phyloP scores from a whole-genome alignment of 2,797 vertebrate species.

The Cyclura pinguis region DNA sequence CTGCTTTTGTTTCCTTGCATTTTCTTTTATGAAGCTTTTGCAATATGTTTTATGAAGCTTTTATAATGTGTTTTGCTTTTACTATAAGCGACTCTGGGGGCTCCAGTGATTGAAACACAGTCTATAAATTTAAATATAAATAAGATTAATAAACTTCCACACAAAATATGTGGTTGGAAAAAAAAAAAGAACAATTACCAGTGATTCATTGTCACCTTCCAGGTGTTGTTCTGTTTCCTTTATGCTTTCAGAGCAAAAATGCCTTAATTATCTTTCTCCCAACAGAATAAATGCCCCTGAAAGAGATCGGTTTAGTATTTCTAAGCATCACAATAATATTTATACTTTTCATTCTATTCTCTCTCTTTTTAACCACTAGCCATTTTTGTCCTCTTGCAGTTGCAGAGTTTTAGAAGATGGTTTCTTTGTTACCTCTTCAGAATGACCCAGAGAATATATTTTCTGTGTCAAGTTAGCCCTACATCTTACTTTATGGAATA shows the following conservation, averaged over 20 bases:
- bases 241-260: slow-evolving; percentile 20
- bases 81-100: background rate
- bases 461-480: background rate
- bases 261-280: slow-evolving; percentile 19
- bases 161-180: background rate
- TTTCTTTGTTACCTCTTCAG: slow-evolving; percentile 14
- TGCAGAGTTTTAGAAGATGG: slow-evolving; percentile 5
- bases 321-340: background rate
- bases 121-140: slow-evolving; percentile 16
- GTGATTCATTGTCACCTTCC: background rate
- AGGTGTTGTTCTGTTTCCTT: background rate
- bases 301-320: background rate
- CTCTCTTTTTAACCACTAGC: background rate
- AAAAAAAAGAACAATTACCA: slow-evolving; percentile 1
- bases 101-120: background rate
- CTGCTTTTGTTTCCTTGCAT: background rate
- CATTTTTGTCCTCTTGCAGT: background rate
- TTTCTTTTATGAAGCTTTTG: slow-evolving; percentile 14
- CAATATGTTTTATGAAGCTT: background rate
- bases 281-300: background rate
- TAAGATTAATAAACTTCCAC: slow-evolving; percentile 8
- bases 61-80: slow-evolving; percentile 7
- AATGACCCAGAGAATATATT: background rate
- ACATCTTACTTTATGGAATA: background rate
- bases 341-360: background rate